phyloP scores from a whole-genome alignment of 2,888 invertebrate species.

The Syrphus vitripennis region DNA sequence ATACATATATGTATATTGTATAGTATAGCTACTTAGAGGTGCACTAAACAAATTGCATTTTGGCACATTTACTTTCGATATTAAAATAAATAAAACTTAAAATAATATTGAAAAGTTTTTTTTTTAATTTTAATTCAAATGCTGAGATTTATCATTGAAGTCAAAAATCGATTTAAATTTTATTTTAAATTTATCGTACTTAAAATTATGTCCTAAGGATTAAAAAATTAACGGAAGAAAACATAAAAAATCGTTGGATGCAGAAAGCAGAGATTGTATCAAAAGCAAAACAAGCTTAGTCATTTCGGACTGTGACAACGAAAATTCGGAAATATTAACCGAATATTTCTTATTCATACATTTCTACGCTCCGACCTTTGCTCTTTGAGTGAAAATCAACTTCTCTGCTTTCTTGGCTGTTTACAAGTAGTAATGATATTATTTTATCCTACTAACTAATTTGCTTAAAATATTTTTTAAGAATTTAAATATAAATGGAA shows the following conservation, averaged over 20 bases:
- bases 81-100: slow-evolving; percentile 69
- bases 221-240: slow-evolving; percentile 44
- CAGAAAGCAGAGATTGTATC: slow-evolving; percentile 18
- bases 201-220: slow-evolving; percentile 58
- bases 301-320: no score
- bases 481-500: slow-evolving; percentile 52
- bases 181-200: background rate
- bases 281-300: background rate
- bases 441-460: background rate
- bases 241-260: background rate
- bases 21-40: slow-evolving; percentile 34
- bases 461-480: slow-evolving; percentile 12
- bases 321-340: no score
- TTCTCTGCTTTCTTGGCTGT: slow-evolving; percentile 20
- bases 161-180: background rate
- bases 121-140: background rate
- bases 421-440: no score
- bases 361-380: no score
- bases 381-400: no score
- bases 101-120: slow-evolving; percentile 13
- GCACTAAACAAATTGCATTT: slow-evolving; percentile 69
- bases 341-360: no score
- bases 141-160: slow-evolving; percentile 8
- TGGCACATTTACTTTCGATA: slow-evolving; percentile 62
- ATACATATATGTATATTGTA: background rate